phyloP scores from a whole-genome alignment of 2,113 vertebrate species.

The Myotis yumanensis region DNA sequence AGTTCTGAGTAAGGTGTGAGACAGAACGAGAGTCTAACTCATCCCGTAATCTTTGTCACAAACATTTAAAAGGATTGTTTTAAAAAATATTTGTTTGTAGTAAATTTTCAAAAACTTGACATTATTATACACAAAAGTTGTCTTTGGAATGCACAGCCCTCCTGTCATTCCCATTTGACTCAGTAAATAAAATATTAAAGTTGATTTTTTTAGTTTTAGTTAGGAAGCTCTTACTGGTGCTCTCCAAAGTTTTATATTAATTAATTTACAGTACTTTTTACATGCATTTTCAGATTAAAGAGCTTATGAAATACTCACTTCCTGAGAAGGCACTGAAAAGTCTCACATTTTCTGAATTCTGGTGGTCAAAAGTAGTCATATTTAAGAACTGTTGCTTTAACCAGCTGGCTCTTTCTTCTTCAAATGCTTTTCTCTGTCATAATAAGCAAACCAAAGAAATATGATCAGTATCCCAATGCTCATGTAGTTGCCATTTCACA shows the following conservation, averaged over 20 bases:
- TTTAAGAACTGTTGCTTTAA: slow-evolving; percentile 97
- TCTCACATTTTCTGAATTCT: slow-evolving; percentile 87
- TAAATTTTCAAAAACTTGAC: not conserved
- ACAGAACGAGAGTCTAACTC: not conserved
- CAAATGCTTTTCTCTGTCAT: slow-evolving; percentile 92
- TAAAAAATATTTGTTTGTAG: slow-evolving; percentile 8
- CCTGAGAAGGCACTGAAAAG: slow-evolving; percentile 90
- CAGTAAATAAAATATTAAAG: slow-evolving; percentile 2
- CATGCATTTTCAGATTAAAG: not conserved
- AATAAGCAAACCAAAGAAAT: slow-evolving; percentile 46
- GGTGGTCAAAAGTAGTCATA: slow-evolving; percentile 92
- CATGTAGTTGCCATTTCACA: not conserved
- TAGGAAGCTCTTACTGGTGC: not conserved
- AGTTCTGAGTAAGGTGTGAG: not conserved
- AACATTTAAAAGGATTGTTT: slow-evolving; percentile 15
- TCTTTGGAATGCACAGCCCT: not conserved
- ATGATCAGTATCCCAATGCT: not conserved
- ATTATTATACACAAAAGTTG: not conserved
- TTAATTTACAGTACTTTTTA: not conserved
- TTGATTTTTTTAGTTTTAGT: not conserved
- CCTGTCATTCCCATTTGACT: not conserved
- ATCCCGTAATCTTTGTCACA: not conserved
- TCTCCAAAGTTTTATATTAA: not conserved
- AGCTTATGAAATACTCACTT: slow-evolving; percentile 85
- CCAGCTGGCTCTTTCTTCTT: slow-evolving; percentile 94